These are phyloP conservation scores for Myotis lucifugus DNA, from an alignment of 2,113 vertebrate species.

Conservation along the genomic window DNA sequence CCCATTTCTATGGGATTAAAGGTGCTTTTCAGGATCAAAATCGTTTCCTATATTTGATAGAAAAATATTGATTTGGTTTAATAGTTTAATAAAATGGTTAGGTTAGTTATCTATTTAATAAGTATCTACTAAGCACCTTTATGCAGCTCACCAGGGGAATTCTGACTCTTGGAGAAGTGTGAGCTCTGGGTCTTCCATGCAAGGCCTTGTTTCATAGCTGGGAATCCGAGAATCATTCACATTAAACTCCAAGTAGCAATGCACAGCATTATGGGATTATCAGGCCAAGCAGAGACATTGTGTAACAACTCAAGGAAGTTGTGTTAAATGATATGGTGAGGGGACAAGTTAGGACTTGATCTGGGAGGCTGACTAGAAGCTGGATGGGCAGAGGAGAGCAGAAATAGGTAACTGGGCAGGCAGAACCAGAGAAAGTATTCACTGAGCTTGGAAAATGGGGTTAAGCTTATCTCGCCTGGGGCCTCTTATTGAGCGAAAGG, in stretches of 20 bases:
- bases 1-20: slow-evolving; percentile 21
- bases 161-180: neutral
- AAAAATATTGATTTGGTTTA: slow-evolving; percentile 27
- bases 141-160: slow-evolving; percentile 41
- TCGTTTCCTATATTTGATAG: slow-evolving; percentile 29
- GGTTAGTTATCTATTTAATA: slow-evolving; percentile 28
- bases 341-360: neutral
- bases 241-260: neutral
- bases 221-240: neutral
- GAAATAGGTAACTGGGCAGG: neutral
- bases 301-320: neutral
- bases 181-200: neutral
- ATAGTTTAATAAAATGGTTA: slow-evolving; percentile 29
- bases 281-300: neutral
- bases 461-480: neutral
- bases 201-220: neutral
- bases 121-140: neutral
- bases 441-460: neutral
- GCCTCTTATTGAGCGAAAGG: neutral
- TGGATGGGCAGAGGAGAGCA: neutral
- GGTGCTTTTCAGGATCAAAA: slow-evolving; percentile 1
- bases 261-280: neutral
- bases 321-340: neutral
- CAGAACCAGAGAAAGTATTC: neutral
- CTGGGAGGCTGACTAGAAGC: neutral